phyloP scores from a whole-genome alignment of 2,888 invertebrate genomes.

The Timema podura region DNA sequence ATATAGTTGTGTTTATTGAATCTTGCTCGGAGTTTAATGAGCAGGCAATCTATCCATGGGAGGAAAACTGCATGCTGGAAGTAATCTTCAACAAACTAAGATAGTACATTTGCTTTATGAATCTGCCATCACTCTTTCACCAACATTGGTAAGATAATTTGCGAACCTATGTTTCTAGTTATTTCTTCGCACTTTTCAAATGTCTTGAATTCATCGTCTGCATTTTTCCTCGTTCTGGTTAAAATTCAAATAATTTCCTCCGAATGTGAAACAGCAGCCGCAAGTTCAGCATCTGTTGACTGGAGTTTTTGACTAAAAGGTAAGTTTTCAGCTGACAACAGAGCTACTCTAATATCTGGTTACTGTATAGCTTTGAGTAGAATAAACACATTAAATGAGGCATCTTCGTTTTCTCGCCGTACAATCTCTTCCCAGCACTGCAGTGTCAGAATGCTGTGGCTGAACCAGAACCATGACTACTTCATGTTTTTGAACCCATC shows the following conservation, averaged over 20 bases:
- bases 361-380: neutral
- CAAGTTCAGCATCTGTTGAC: neutral
- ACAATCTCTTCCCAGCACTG: neutral
- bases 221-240: neutral
- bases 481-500: neutral
- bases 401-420: neutral
- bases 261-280: neutral
- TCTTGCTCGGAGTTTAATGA: neutral
- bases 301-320: neutral
- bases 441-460: neutral
- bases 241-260: neutral
- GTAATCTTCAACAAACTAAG: neutral
- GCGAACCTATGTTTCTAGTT: neutral
- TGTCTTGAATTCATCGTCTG: neutral
- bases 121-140: neutral
- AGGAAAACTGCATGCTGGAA: neutral
- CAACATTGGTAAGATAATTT: neutral
- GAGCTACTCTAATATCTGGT: neutral
- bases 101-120: neutral
- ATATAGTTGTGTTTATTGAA: neutral
- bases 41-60: neutral
- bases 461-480: neutral
- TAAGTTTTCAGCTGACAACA: slow-evolving; percentile 1
- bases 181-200: neutral
- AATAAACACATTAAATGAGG: neutral